Evolutionary conservation across 1,140 invertebrate genomes (phyloP), one percentile per base, ranked within the genome.

Genomic region (Chionoecetes opilio): DNA sequence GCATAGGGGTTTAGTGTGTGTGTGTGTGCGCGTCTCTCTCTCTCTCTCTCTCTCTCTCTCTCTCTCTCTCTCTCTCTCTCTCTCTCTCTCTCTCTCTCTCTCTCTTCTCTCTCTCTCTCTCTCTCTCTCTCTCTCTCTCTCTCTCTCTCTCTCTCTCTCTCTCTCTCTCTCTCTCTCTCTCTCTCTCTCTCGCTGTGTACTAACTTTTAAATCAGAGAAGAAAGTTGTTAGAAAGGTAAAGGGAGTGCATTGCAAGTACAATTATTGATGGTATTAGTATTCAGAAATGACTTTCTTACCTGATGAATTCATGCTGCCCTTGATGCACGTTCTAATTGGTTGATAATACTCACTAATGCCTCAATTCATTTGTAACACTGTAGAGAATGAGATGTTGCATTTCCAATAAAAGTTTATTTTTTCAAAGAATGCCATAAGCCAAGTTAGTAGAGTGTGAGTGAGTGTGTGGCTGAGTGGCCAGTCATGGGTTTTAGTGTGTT

Each of bases 1-100:
- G 91, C 90, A 92, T 95, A 95, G 94, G 94, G 94, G 94, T 75
- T 82, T 95, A 95, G 94, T 92, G 90, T 95, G 90, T 95, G 84
- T 94, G 85, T 14, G 41, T 46, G 41, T 14, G 41, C 14, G 41
- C 14, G 41, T 75, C 21, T n/a, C 21, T 75, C 21, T n/a, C 21
- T 75, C 63, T 75, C 63, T 82, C n/a, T 75, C 63, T n/a, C 63
- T 75, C n/a, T 75, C 63, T 88, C 91, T 88, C 94, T 95, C 46
- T 82, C n/a, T 75, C 63, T n/a, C 63, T 75, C n/a, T 75, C 63
- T 88, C 91, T 88, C 94, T 95, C 46, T 82, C n/a, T 75, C 63
- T n/a, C 63, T 75, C n/a, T 75, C 63, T 88, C 91, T 88, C 94
- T 95, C 46, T 82, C n/a, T 75, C 26, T n/a, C 63, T 75, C n/a